phyloP scores from a whole-genome alignment of 1,140 invertebrate genomes.

The Cydia strobilella region DNA sequence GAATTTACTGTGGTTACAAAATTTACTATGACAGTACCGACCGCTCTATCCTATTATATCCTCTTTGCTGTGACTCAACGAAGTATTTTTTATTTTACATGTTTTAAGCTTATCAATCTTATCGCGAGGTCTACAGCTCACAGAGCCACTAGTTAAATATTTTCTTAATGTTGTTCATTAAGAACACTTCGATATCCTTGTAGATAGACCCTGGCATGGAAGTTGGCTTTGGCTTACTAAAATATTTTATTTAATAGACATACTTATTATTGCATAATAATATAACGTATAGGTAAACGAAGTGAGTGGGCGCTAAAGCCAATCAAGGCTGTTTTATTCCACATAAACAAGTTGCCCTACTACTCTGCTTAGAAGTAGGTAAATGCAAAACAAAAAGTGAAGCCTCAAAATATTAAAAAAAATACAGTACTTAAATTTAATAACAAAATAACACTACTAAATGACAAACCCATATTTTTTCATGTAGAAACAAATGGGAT shows the following conservation, averaged over 20 bases:
- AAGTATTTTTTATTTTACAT: no score
- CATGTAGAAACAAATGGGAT: background rate
- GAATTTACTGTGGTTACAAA: no score
- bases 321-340: slow-evolving; percentile 4
- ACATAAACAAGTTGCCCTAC: background rate
- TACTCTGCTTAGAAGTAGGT: background rate
- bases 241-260: background rate
- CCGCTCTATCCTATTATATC: no score
- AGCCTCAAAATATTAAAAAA: background rate
- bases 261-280: background rate
- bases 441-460: background rate
- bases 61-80: no score
- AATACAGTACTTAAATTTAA: background rate
- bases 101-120: no score
- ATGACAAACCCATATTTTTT: background rate
- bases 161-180: no score
- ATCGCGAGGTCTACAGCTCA: no score
- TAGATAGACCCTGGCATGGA: background rate
- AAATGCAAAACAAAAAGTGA: background rate
- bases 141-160: no score
- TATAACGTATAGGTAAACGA: background rate
- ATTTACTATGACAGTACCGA: no score
- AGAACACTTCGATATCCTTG: no score
- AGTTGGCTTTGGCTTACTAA: background rate
- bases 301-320: background rate